A percentile compares a stretch with the other conserved stretches of the same genome.
Evolutionary conservation across 1,140 invertebrate species (phyloP).

Genomic region (Euglossa dilemma): DNA sequence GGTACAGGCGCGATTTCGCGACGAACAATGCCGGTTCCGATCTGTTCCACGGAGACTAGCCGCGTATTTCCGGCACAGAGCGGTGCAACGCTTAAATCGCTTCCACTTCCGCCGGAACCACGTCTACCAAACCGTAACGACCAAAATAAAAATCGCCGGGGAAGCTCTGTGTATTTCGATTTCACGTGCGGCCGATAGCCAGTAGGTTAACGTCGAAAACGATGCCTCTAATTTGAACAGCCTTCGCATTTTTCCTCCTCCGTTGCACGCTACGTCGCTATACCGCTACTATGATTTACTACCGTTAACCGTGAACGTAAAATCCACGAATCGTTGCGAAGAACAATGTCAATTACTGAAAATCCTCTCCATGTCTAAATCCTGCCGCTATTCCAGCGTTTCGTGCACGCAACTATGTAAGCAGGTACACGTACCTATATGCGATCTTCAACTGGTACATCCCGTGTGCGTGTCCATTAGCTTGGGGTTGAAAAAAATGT

Average conservation of each 20-base stretch:
- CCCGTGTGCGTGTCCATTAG: no score
- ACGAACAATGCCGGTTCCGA: constrained; percentile 59
- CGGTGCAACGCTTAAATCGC: constrained; percentile 54
- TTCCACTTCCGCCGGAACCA: constrained; percentile 66
- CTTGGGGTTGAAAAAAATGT: no score
- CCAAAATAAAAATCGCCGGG: constrained; percentile 31
- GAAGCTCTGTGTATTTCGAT: background rate
- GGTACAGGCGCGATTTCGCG: constrained; percentile 54
- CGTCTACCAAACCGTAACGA: constrained; percentile 58
- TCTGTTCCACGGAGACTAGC: constrained; percentile 53
- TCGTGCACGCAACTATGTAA: constrained; percentile 35
- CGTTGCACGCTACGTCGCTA: background rate
- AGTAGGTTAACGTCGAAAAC: background rate
- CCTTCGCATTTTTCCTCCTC: background rate
- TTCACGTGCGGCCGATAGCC: no score
- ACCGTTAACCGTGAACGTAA: constrained; percentile 36
- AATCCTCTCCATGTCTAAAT: constrained; percentile 32
- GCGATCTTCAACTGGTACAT: background rate
- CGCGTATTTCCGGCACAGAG: constrained; percentile 60
- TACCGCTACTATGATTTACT: constrained; percentile 25
- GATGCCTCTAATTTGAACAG: background rate
- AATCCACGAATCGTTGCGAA: constrained; percentile 5
- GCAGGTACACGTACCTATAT: no score
- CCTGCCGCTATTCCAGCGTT: background rate
- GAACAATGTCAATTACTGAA: constrained; percentile 42